Percentiles rank a stretch among this genome's conserved stretches.
These are phyloP conservation scores for Alcedo quadribrachys DNA, from an alignment of 2,797 vertebrate genomes.

Conservation along the genomic window DNA sequence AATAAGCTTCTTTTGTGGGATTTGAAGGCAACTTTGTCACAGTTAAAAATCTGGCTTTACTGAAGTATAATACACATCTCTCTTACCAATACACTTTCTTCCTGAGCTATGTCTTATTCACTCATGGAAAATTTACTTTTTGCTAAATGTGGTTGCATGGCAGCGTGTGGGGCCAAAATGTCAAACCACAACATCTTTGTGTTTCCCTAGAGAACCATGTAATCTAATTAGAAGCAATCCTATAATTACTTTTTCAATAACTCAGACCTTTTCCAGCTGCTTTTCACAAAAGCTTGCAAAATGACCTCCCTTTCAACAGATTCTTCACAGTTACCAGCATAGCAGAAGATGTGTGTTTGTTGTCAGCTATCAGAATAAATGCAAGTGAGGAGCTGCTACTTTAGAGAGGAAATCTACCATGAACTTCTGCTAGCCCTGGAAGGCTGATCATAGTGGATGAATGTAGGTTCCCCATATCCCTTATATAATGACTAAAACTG, in stretches of 20 bases:
- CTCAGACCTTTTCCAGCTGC: not conserved
- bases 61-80: not conserved
- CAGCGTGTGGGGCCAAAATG: not conserved
- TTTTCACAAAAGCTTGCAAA: not conserved
- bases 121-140: not conserved
- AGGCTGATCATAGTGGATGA: not conserved
- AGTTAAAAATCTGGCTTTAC: slow-evolving; percentile 7
- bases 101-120: not conserved
- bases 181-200: not conserved
- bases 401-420: not conserved
- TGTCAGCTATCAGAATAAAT: not conserved
- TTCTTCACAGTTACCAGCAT: not conserved
- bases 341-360: not conserved
- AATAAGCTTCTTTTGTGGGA: not conserved
- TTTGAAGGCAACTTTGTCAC: not conserved
- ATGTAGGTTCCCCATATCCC: not conserved
- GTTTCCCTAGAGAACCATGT: not conserved
- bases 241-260: slow-evolving; percentile 35
- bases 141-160: not conserved
- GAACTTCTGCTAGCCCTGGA: not conserved
- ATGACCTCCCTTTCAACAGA: not conserved
- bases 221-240: slow-evolving; percentile 28
- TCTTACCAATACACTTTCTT: not conserved
- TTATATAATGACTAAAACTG: not conserved
- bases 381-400: not conserved